Conservation (phyloP, 2,113 vertebrate species). For the Aplodontia rufa region DNA sequence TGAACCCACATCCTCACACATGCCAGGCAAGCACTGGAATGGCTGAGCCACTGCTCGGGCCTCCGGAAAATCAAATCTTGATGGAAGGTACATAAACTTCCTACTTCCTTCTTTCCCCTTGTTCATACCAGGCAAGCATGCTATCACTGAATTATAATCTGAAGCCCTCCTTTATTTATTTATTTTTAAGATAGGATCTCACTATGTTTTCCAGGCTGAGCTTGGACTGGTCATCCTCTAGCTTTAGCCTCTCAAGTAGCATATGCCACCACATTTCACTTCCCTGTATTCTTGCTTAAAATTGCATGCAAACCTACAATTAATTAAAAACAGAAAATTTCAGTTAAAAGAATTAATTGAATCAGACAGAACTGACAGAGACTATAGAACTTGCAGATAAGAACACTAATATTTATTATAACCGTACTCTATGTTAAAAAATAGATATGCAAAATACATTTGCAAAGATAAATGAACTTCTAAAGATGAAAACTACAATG, state of each 20-base stretch:
- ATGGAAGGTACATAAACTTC: not conserved
- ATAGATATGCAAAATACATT: not conserved
- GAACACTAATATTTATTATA: not conserved
- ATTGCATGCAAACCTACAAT: not conserved
- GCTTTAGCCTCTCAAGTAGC: no score
- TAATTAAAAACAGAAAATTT: constrained; percentile 22
- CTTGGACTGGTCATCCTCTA: no score
- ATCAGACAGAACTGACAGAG: not conserved
- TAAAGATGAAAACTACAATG: not conserved
- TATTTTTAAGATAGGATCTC: no score
- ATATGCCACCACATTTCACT: not conserved
- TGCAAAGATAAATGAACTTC: not conserved
- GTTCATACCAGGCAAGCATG: no score
- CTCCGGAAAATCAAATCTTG: no score
- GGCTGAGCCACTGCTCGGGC: no score
- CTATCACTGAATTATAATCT: no score
- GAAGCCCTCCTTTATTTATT: no score
- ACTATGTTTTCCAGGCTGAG: no score
- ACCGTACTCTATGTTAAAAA: not conserved
- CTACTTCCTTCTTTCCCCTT: no score
- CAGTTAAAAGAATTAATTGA: not conserved
- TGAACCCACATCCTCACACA: no score
- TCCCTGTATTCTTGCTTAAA: constrained; percentile 10
- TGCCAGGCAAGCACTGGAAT: no score
- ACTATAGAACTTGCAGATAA: constrained; percentile 11